Evolutionary conservation across 2,113 vertebrate genomes (phyloP).

Genomic region (Lathamus discolor): DNA sequence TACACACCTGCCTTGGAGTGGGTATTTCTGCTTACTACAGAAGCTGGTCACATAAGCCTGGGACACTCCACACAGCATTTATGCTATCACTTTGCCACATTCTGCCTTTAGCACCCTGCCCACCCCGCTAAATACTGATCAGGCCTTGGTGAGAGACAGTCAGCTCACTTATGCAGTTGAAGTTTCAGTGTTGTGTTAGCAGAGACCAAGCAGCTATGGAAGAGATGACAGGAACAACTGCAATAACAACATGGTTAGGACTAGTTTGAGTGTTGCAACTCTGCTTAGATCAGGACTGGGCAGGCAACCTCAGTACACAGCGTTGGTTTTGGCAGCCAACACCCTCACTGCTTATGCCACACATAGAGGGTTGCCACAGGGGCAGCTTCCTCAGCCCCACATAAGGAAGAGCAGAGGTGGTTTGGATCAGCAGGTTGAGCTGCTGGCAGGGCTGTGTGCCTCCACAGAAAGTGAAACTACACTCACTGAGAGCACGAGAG

Average conservation of each 20-base stretch:
- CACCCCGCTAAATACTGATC: rapidly evolving
- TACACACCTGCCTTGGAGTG: too few species aligned
- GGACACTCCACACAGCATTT: background rate
- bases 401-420: background rate
- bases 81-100: background rate
- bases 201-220: background rate
- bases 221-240: background rate
- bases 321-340: background rate
- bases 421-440: background rate
- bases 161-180: background rate
- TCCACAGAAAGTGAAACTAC: slow-evolving; percentile 15
- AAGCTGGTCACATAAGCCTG: background rate
- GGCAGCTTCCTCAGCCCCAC: background rate
- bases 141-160: rapidly evolving
- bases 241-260: background rate
- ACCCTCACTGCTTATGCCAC: background rate
- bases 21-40: background rate
- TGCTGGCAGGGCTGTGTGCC: background rate
- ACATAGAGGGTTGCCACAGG: background rate
- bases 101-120: background rate
- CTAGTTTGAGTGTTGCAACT: background rate
- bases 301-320: background rate
- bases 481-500: background rate
- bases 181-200: background rate
- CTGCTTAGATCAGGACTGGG: background rate